These are phyloP conservation scores for Paramormyrops hopkinsi DNA, from an alignment of 2,797 vertebrate species.

Conservation along the genomic window DNA sequence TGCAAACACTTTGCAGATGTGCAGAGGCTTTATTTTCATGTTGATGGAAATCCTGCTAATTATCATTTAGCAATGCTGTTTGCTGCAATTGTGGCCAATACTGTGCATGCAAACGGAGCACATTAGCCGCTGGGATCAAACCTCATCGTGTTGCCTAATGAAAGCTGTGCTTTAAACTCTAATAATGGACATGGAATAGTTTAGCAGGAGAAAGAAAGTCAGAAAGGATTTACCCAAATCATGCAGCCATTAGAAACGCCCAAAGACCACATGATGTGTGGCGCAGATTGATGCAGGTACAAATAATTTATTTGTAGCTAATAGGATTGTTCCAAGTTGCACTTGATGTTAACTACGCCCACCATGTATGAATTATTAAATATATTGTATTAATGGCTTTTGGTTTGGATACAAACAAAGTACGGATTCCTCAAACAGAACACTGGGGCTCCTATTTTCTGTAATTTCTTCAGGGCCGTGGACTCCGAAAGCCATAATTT, in stretches of 20 bases:
- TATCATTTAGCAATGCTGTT: constrained; percentile 10
- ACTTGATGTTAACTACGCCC: constrained; percentile 43
- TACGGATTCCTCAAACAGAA: constrained; percentile 33
- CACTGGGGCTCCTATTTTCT: constrained; percentile 12
- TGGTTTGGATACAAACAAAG: constrained; percentile 49
- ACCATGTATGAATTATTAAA: constrained; percentile 61
- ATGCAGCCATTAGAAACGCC: constrained; percentile 41
- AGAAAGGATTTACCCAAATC: constrained; percentile 17
- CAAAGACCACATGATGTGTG: constrained; percentile 35
- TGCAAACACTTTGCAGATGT: not conserved
- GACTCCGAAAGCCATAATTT: constrained; percentile 50
- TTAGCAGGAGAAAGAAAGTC: constrained; percentile 23
- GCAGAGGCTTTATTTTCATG: not conserved
- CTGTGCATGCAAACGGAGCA: not conserved
- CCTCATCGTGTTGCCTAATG: constrained; percentile 19
- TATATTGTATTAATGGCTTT: constrained; percentile 45
- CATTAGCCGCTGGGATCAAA: constrained; percentile 16
- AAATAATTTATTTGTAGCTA: constrained; percentile 59
- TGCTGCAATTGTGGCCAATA: not conserved
- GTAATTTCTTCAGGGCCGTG: constrained; percentile 28
- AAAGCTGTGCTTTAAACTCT: constrained; percentile 23
- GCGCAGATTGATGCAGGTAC: constrained; percentile 43
- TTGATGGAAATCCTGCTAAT: not conserved
- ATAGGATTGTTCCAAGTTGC: constrained; percentile 58
- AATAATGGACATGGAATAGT: constrained; percentile 28